Conservation (phyloP, 2,888 invertebrate genomes). For the Argyresthia albistria region DNA sequence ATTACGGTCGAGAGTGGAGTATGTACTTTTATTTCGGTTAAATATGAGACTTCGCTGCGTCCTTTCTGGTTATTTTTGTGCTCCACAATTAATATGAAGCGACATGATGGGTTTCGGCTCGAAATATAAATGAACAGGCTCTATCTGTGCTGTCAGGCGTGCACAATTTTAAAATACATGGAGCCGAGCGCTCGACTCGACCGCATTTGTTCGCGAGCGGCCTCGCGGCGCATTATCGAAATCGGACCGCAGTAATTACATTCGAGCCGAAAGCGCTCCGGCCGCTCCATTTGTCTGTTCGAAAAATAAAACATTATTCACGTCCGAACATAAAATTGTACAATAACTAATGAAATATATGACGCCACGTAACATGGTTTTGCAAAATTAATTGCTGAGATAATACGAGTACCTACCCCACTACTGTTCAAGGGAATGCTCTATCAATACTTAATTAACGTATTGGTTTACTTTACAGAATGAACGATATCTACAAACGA, state of each 20-base stretch:
- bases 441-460: background rate
- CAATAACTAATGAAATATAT: background rate
- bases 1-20: background rate
- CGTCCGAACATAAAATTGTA: slow-evolving; percentile 11
- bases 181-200: slow-evolving; percentile 56
- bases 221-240: slow-evolving; percentile 64
- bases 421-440: too few species aligned
- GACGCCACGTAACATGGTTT: background rate
- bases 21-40: too few species aligned
- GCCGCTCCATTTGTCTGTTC: slow-evolving; percentile 50
- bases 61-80: too few species aligned
- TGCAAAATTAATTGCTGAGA: slow-evolving; percentile 2
- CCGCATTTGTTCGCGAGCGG: slow-evolving; percentile 40
- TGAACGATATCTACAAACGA: background rate
- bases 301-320: slow-evolving; percentile 44
- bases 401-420: background rate
- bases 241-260: slow-evolving; percentile 69
- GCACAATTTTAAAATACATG: slow-evolving; percentile 66
- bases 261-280: slow-evolving; percentile 55
- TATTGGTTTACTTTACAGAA: background rate
- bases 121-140: slow-evolving; percentile 35
- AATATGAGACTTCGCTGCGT: too few species aligned
- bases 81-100: background rate
- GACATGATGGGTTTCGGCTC: background rate
- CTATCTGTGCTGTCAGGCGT: slow-evolving; percentile 44